Evolutionary conservation across 92 coral and sea anemone species (phyloP).

Genomic region (Nematostella vectensis): DNA sequence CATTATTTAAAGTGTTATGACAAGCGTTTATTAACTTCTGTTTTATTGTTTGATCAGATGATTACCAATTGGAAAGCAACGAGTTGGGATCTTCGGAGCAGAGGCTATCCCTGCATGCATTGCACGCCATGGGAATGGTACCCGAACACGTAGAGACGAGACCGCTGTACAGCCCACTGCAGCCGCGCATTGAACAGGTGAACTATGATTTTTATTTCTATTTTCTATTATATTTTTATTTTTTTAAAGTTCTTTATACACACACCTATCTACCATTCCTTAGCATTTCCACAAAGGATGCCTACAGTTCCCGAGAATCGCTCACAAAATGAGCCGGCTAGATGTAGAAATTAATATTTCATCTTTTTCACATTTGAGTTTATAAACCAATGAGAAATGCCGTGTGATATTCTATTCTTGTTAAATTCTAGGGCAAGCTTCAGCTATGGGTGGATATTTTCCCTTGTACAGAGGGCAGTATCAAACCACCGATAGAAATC

Average conservation of each 20-base stretch:
- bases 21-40: too few relatives aligned
- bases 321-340: too few relatives aligned
- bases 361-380: too few relatives aligned
- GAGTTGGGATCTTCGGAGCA: slow-evolving; percentile 30
- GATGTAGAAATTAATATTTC: too few relatives aligned
- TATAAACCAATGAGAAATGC: too few relatives aligned
- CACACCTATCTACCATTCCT: too few relatives aligned
- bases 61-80: not conserved
- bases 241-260: too few relatives aligned
- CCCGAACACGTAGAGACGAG: slow-evolving; percentile 95
- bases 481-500: slow-evolving; percentile 58
- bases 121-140: slow-evolving; percentile 52
- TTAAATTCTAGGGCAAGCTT: slow-evolving; percentile 68
- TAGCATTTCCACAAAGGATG: too few relatives aligned
- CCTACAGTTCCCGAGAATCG: too few relatives aligned
- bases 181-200: slow-evolving; percentile 84
- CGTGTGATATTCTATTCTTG: too few relatives aligned
- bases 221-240: too few relatives aligned
- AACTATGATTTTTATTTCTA: slow-evolving; percentile 1
- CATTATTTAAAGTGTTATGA: too few relatives aligned
- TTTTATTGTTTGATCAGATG: slow-evolving; percentile 2
- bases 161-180: slow-evolving; percentile 62
- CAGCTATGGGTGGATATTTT: slow-evolving; percentile 93
- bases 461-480: slow-evolving; percentile 29
- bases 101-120: slow-evolving; percentile 59